A percentile compares a stretch with the other conserved stretches of the same genome.
Evolutionary conservation across 1,140 invertebrate genomes (phyloP).

Genomic region (Microplitis demolitor): DNA sequence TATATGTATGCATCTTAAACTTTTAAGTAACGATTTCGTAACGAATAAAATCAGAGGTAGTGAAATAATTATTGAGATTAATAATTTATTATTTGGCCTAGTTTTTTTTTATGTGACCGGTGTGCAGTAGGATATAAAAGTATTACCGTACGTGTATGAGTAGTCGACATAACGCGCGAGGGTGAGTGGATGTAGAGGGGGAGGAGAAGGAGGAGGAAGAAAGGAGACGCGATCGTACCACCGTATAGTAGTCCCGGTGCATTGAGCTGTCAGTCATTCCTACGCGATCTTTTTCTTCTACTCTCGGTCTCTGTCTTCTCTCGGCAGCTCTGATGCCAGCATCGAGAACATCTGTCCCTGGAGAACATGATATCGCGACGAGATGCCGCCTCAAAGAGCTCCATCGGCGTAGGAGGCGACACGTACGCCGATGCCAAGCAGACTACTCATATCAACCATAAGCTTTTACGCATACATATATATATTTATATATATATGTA

Average conservation of each 20-base stretch:
- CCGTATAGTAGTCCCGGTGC: slow-evolving; percentile 29
- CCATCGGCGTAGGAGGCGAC: slow-evolving; percentile 10
- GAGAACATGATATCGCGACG: slow-evolving; percentile 33
- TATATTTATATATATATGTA: no score
- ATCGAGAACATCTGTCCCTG: slow-evolving; percentile 32
- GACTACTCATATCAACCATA: no score
- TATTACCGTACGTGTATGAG: not conserved
- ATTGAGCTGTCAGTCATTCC: slow-evolving; percentile 39
- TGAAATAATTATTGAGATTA: no score
- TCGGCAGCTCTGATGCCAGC: not conserved
- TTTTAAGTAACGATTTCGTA: no score
- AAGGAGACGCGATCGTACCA: slow-evolving; percentile 19
- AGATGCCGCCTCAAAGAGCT: slow-evolving; percentile 8
- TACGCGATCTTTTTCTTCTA: slow-evolving; percentile 25
- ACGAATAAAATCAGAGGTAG: no score
- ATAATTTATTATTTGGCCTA: no score
- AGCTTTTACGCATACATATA: no score
- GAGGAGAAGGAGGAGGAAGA: slow-evolving; percentile 3
- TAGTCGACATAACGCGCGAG: not conserved
- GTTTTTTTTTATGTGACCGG: no score
- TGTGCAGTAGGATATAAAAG: not conserved
- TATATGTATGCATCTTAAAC: no score
- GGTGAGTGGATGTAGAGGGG: not conserved
- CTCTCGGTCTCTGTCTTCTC: slow-evolving; percentile 3
- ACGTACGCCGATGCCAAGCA: no score